phyloP scores from a whole-genome alignment of 2,113 vertebrate genomes.

The Rhinoderma darwinii region DNA sequence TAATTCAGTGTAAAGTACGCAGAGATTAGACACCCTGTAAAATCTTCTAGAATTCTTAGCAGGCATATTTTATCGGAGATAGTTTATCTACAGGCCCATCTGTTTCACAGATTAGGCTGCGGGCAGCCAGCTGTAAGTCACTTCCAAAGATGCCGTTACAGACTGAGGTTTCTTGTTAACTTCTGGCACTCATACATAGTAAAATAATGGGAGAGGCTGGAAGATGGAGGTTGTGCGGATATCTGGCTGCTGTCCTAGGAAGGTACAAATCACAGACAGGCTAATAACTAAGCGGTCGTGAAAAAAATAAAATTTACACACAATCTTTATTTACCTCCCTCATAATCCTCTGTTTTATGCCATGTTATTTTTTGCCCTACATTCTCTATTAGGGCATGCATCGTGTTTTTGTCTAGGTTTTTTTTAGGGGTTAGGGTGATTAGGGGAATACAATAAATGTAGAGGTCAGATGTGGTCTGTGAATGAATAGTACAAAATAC shows the following conservation, averaged over 20 bases:
- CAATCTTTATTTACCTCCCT: too few species aligned
- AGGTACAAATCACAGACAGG: background rate
- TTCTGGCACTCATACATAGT: conserved; percentile 44
- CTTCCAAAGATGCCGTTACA: conserved; percentile 36
- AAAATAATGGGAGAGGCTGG: conserved; percentile 19
- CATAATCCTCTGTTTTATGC: too few species aligned
- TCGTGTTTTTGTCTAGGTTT: background rate
- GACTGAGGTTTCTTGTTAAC: conserved; percentile 34
- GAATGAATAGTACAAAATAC: too few species aligned
- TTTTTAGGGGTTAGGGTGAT: too few species aligned
- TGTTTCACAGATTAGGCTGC: conserved; percentile 49
- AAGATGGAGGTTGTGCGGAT: too few species aligned
- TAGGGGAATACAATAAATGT: background rate
- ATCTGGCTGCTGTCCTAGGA: conserved; percentile 28
- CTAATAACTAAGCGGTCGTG: background rate
- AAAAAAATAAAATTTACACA: too few species aligned
- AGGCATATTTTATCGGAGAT: conserved; percentile 34
- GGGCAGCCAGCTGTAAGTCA: conserved; percentile 54
- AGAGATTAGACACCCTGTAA: conserved; percentile 32
- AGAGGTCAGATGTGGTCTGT: background rate
- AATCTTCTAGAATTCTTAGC: conserved; percentile 36
- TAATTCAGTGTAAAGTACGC: conserved; percentile 17
- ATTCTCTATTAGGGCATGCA: background rate
- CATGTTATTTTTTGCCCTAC: background rate
- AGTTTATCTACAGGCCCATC: conserved; percentile 53